These are phyloP conservation scores for Ypsolopha sequella DNA, from an alignment of 2,888 invertebrate genomes.

Conservation along the genomic window DNA sequence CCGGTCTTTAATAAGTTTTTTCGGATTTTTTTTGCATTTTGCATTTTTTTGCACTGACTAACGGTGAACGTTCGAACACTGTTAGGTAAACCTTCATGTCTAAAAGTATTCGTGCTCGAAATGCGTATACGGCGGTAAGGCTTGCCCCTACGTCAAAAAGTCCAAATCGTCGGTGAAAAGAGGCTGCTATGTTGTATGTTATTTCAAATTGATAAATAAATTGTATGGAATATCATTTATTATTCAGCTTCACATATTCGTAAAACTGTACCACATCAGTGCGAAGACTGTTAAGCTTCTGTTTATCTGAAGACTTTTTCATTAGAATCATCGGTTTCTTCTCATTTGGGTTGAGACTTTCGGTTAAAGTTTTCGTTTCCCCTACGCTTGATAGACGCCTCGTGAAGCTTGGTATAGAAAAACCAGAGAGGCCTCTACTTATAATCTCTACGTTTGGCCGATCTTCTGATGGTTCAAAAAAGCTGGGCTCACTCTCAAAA, in stretches of 20 bases:
- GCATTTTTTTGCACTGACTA: too few species aligned
- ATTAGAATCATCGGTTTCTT: background rate
- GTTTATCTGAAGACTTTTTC: constrained; percentile 12
- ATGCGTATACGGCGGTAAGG: too few species aligned
- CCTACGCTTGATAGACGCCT: background rate
- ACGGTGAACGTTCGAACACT: too few species aligned
- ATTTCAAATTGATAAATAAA: too few species aligned
- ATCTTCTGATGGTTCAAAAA: constrained; percentile 31
- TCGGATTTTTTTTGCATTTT: too few species aligned
- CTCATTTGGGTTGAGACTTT: too few species aligned
- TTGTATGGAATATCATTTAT: background rate
- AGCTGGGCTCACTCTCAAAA: background rate
- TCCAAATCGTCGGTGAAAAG: too few species aligned
- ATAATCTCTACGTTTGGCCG: constrained; percentile 46
- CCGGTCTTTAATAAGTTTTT: too few species aligned
- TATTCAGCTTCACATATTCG: background rate
- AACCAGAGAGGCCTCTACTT: constrained; percentile 52
- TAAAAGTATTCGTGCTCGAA: too few species aligned
- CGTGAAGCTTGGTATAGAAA: constrained; percentile 33
- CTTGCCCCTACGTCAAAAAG: too few species aligned
- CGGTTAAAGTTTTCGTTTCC: background rate
- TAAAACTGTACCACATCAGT: constrained; percentile 16
- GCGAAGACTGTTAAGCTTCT: constrained; percentile 19
- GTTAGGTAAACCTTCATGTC: too few species aligned
- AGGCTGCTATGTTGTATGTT: too few species aligned